Evolutionary conservation across 35 echinoderm and acorn worm genomes (phyloP), one percentile per base, ranked within the genome.

Genomic region (Apostichopus californicus): DNA sequence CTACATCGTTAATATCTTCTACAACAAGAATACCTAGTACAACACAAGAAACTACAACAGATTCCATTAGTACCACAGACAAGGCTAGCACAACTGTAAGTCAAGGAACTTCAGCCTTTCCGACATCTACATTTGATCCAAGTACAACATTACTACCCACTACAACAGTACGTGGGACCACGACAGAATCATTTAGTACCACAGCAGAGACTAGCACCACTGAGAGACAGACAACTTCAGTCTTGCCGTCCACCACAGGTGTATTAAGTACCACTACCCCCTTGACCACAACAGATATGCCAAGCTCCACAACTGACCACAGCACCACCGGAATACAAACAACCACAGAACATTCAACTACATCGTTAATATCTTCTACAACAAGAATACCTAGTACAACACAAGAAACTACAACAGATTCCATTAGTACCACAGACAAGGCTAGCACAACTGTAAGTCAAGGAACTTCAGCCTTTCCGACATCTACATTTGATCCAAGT

Each of bases 361-460:
- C 78, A 13, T 10, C 64, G 64, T 68, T 68, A 34, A 34, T 34
- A 2, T 2, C 28, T 34, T 34, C 28, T 34, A 34, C 28, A 34
- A 34, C 28, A 34, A 34, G 28, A 34, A 34, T 90, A 54, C 88
- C 85, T 10, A 87, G 17, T 28, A 90, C 88, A 56, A 90, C 88
- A 54, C 34, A 22, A 10, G 56, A 54, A 11, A 20, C 78, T 54
- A 15, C 83, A 56, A 86, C 83, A 86, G 55, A 63, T 55, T 15
- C 18, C 3, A 55, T 56, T 9, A 73, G 63, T 77, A 70, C 59
- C 18, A 77, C 88, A n/a, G 59, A 87, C 34, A 18, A 54, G 66
- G 54, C 25, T 54, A 68, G 68, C 54, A 55, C 59, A 12, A 90
- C 88, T 90, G 68, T 23, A 13, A 26, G 5, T 8, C 57, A 71